Conservation (phyloP, 2,113 vertebrate species). For the Tetraodon nigroviridis region DNA sequence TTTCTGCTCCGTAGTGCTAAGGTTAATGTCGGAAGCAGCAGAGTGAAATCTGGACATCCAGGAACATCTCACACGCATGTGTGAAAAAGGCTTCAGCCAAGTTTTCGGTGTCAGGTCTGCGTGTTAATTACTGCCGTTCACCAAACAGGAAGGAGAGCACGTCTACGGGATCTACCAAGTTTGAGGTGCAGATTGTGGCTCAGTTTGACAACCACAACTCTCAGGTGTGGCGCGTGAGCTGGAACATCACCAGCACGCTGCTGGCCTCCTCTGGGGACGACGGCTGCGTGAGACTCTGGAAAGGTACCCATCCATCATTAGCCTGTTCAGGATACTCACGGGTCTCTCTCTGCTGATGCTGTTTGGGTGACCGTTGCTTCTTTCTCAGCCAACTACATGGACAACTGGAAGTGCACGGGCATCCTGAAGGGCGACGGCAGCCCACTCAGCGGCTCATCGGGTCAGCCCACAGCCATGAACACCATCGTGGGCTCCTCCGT, state of each 20-base stretch:
- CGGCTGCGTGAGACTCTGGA: slow-evolving; percentile 95
- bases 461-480: slow-evolving; percentile 84
- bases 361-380: background rate
- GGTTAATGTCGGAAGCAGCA: too few relatives aligned
- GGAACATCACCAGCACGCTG: slow-evolving; percentile 97
- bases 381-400: slow-evolving; percentile 93
- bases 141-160: slow-evolving; percentile 83
- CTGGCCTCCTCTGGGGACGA: slow-evolving; percentile 97
- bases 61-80: too few relatives aligned
- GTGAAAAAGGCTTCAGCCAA: too few relatives aligned
- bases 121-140: background rate
- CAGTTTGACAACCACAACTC: slow-evolving; percentile 98
- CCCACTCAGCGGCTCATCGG: slow-evolving; percentile 83
- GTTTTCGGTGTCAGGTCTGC: too few relatives aligned
- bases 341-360: background rate
- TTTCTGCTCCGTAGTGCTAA: too few relatives aligned
- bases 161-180: slow-evolving; percentile 87
- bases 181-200: slow-evolving; percentile 91
- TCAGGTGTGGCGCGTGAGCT: slow-evolving; percentile 96
- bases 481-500: slow-evolving; percentile 78
- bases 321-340: background rate
- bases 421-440: slow-evolving; percentile 96
- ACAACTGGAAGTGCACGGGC: slow-evolving; percentile 98
- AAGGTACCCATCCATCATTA: slow-evolving; percentile 74
- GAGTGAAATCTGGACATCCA: too few relatives aligned